Evolutionary conservation across 2,113 vertebrate species (phyloP), one percentile per base, ranked within the genome.

Genomic region (Pluvianellus socialis): DNA sequence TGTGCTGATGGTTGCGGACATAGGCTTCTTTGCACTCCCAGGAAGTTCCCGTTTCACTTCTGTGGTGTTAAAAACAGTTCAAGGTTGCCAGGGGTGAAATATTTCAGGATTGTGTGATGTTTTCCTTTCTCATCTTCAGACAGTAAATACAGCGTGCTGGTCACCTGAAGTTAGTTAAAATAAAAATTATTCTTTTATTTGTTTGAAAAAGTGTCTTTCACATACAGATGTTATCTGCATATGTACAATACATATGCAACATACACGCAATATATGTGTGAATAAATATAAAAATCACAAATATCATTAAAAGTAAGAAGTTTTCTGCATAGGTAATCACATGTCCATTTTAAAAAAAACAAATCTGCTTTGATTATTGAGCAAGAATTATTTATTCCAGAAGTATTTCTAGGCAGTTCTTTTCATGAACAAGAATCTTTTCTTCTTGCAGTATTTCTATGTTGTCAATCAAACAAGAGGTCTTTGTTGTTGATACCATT

Each of bases 41-140:
- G 47, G 18, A 84, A n/a, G 32, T 44, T 96, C 65, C 65, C 0
- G 2, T 88, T 95, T 93, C 74, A 70, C 18, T 18, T 74, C 45
- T 26, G 58, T 47, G 22, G 22, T 52, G 14, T 58, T 62, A 56
- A 79, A 91, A 66, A 24, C 23, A 82, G 73, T 26, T 38, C 7
- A 53, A 24, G 28, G 30, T 79, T 68, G 26, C 21, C 74, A 82
- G 14, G 53, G 38, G 24, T 75, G 62, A 72, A 71, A 68, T 89
- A 79, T 42, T 65, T 62, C 56, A 66, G 26, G 6, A 79, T 22
- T 2, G 0, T 76, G 8, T 3, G 3, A 61, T 61, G 24, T 68
- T 91, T 63, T 68, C 15, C 56, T 94, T 52, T 85, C 17, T 56
- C 59, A 85, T 14, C 33, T 91, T 87, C 58, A 88, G 49, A 45